Base-by-base conservation (phyloP, 2,888 invertebrate genomes). In the Nephrotoma guestfalica region DNA sequence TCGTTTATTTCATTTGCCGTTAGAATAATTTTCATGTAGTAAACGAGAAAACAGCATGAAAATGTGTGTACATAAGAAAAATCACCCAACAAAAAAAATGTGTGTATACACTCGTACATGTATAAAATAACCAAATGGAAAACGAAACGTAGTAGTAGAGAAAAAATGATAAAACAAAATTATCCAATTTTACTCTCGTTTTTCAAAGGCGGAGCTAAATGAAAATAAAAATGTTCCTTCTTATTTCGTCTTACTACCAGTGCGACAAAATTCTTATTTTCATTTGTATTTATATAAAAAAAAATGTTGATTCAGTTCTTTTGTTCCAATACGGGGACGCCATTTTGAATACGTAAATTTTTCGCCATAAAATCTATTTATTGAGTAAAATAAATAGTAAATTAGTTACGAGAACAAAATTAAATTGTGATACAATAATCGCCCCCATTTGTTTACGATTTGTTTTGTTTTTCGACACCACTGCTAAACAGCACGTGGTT, bases 381-480 rank as follows among this genome's bases (percentile, higher is more conserved):
- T 71, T 30, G 47, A 18, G 30, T 45, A 86, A 47, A 86, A 45
- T 40, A 45, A 30, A 30, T 30, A 86, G 30, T 40, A 45, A 6
- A 30, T 30, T 30, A 71, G 30, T 30, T 30, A 45, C 13, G 4
- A n/a, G n/a, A 86, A 86, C 45, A 11, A 18, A 43, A 40, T 4
- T 13, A 30, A 43, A 83, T 15, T 83, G 18, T 30, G 9, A 42
- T 86, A 30, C 42, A 45, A 30, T 9, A 71, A 30, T 86, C 4
- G 86, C 86, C 43, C 86, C 86, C 13, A 86, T 3, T 86, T 86
- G 86, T 86, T 86, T 86, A 86, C 30, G 40, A 43, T 83, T 88
- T 87, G 87, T 88, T 87, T 87, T 86, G 83, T 85, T 71, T 71
- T 83, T 87, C 88, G 87, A 88, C 88, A 87, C 87, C 88, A 88